A percentile compares a stretch with the other conserved stretches of the same genome.
Conservation (phyloP, 2,888 invertebrate genomes). For the Drosophila paramelanica region DNA sequence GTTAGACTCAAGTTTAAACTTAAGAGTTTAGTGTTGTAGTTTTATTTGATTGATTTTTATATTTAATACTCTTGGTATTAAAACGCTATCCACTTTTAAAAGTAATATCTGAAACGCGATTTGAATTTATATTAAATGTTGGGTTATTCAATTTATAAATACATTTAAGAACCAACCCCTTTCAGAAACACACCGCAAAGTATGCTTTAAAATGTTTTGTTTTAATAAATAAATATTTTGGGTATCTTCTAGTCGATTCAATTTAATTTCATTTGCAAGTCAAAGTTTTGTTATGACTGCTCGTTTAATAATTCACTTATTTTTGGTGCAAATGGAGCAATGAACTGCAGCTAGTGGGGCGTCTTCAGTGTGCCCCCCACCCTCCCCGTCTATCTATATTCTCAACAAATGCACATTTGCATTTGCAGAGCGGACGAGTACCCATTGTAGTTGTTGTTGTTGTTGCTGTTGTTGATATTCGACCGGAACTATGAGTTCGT, state of each 20-base stretch:
- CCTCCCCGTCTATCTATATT: background rate
- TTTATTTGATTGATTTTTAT: too few relatives aligned
- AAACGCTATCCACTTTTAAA: too few relatives aligned
- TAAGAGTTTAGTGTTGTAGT: too few relatives aligned
- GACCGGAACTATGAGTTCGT: slow-evolving; percentile 77
- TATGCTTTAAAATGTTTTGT: background rate
- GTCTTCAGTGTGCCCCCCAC: background rate
- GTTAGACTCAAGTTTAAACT: too few relatives aligned
- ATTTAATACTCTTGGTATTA: too few relatives aligned
- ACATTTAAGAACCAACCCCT: background rate
- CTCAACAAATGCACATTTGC: slow-evolving; percentile 42
- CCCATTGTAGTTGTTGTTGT: slow-evolving; percentile 2
- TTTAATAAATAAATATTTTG: background rate
- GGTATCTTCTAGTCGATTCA: slow-evolving; percentile 20
- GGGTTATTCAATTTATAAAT: background rate
- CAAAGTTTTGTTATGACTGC: slow-evolving; percentile 38
- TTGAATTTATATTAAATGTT: too few relatives aligned
- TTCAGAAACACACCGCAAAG: background rate
- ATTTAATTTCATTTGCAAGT: background rate
- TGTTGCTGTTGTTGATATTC: slow-evolving; percentile 25
- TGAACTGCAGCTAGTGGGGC: slow-evolving; percentile 53
- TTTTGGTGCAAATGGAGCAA: slow-evolving; percentile 58
- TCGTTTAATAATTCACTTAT: slow-evolving; percentile 20
- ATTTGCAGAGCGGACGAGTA: slow-evolving; percentile 26
- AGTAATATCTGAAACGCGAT: too few relatives aligned